Evolutionary conservation across 37 sponge, comb jelly and placozoan species (phyloP), one percentile per base, ranked within the genome.

Genomic region (Petrosia ficiformis): DNA sequence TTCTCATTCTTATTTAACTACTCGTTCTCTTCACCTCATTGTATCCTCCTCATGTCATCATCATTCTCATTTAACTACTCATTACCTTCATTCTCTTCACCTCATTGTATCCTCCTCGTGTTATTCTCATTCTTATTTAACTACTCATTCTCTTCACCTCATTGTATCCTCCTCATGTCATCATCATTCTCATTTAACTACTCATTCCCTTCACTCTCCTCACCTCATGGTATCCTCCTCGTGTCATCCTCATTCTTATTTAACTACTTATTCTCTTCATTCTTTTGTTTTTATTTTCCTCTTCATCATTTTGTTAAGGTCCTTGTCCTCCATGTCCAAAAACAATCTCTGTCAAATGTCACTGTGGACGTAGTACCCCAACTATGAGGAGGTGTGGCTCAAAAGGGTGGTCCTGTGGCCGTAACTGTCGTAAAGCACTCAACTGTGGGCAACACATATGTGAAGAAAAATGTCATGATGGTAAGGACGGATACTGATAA

Each of bases 291-390:
- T n/a, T n/a, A n/a, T n/a, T n/a, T n/a, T n/a, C n/a, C n/a, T n/a
- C n/a, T n/a, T n/a, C n/a, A n/a, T n/a, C n/a, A n/a, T n/a, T n/a
- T n/a, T n/a, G n/a, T n/a, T n/a, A n/a, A 93, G 93, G 95, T 42
- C 75, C 92, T n/a, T 97, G 97, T 68, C 97, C 97, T 34, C 91
- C 94, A 4, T 97, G 97, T 77, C 97, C 97, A 25, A 84, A 80
- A 57, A 91, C 80, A 10, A 76, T 90, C 25, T 2, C 22, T 0
- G 61, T 77, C n/a, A 52, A 63, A 1, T 97, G 97, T 60, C 88
- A 80, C 74, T 97, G 97, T 80, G 84, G 87, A 33, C 70, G 67
- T 38, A 64, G 88, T 65, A 57, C 19, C 5, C 65, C 83, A 16
- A 41, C 40, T 40, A 34, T 78, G 61, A 85, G 80, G 70, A 72